Percentiles rank a stretch among this genome's conserved stretches.
Conservation (phyloP, 2,113 vertebrate species). For the Zosterops pallidus region DNA sequence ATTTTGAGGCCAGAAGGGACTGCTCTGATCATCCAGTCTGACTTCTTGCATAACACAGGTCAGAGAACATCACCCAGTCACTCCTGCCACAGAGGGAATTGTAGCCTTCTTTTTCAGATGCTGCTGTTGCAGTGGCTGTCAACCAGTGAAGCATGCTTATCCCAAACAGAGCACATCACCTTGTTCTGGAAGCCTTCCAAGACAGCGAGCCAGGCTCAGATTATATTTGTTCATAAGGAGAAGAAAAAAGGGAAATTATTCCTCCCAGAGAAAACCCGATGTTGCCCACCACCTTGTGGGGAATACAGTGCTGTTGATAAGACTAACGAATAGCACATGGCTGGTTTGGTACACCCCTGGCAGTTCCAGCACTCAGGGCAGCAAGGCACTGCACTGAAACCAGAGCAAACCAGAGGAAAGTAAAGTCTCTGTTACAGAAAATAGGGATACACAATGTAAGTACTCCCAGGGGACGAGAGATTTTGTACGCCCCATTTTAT, state of each 20-base stretch:
- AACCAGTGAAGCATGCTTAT: background rate
- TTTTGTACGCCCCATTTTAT: background rate
- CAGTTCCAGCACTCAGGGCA: background rate
- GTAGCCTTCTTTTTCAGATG: background rate
- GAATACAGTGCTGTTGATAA: background rate
- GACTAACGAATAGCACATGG: background rate
- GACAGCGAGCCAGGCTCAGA: background rate
- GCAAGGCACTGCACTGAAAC: background rate
- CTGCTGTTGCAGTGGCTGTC: background rate
- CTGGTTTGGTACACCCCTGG: background rate
- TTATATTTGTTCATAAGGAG: background rate
- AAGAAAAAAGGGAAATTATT: background rate
- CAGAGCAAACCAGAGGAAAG: background rate
- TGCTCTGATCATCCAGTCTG: slow-evolving; percentile 29
- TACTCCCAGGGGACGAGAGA: background rate
- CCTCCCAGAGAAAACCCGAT: background rate
- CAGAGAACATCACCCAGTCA: slow-evolving; percentile 30
- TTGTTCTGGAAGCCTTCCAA: slow-evolving; percentile 14
- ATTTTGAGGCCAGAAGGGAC: slow-evolving; percentile 38
- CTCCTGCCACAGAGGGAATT: background rate
- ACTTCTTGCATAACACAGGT: slow-evolving; percentile 40
- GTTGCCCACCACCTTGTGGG: background rate
- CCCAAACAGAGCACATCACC: background rate
- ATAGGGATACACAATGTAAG: background rate
- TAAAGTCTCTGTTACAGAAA: background rate